Evolutionary conservation across 2,113 vertebrate species (phyloP).

Genomic region (Callaeas wilsoni): DNA sequence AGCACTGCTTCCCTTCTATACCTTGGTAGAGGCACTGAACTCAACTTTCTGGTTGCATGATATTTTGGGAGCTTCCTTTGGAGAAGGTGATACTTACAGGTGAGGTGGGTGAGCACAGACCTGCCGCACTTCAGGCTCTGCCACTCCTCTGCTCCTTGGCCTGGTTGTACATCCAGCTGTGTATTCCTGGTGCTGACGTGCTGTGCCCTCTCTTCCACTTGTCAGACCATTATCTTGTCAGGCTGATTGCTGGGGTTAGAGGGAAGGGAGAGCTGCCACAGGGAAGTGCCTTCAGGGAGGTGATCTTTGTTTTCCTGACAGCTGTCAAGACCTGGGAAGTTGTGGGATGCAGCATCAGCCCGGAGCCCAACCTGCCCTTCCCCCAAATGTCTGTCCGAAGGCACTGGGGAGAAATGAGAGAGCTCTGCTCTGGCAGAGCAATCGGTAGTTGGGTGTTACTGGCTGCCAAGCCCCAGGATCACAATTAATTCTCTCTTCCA

Average conservation of each 20-base stretch:
- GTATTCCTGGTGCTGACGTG: rapidly evolving
- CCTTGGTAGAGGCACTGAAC: neutral
- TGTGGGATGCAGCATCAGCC: neutral
- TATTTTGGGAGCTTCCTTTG: neutral
- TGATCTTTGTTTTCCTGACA: neutral
- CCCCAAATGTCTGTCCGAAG: neutral
- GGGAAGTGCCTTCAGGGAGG: neutral
- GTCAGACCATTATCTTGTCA: neutral
- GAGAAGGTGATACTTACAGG: rapidly evolving
- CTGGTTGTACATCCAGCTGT: neutral
- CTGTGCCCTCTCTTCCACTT: neutral
- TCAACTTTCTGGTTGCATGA: neutral
- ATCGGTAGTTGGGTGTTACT: neutral
- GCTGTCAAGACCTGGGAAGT: neutral
- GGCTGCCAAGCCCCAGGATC: neutral
- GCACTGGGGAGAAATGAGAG: neutral
- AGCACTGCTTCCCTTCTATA: neutral
- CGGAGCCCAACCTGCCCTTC: neutral
- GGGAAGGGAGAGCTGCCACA: neutral
- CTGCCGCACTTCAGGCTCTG: neutral
- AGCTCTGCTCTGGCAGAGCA: neutral
- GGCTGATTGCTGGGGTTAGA: neutral
- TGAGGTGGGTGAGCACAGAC: neutral
- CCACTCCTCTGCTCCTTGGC: neutral
- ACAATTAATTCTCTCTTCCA: slow-evolving; percentile 31